Conservation (phyloP, 2,113 vertebrate genomes). For the Dicentrarchus labrax region DNA sequence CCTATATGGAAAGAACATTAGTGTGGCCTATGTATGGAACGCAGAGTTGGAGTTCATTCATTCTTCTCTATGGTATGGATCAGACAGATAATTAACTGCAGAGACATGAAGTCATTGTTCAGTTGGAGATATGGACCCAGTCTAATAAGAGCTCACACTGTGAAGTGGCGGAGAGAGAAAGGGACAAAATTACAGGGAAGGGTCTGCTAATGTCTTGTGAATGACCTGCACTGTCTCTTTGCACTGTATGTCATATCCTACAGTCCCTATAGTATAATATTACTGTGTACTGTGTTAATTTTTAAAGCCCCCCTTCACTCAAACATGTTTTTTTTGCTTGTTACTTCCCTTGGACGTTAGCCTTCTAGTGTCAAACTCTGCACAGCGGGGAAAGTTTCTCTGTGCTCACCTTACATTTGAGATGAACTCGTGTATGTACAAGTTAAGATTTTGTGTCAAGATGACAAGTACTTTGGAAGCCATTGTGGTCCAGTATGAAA, state of each 20-base stretch:
- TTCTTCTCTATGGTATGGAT: slow-evolving; percentile 75
- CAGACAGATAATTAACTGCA: slow-evolving; percentile 79
- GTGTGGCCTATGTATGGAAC: slow-evolving; percentile 65
- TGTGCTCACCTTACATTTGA: background rate
- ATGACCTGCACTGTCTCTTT: slow-evolving; percentile 25
- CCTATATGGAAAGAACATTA: slow-evolving; percentile 74
- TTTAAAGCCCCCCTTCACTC: background rate
- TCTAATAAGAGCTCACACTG: slow-evolving; percentile 54
- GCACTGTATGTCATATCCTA: background rate
- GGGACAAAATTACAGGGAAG: slow-evolving; percentile 34
- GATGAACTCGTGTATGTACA: background rate
- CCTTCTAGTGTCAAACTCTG: too few species aligned
- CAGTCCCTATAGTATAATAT: background rate
- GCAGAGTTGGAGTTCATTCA: slow-evolving; percentile 68
- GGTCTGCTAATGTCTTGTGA: slow-evolving; percentile 26
- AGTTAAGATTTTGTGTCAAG: background rate
- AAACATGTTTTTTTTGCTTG: background rate
- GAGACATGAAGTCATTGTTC: slow-evolving; percentile 77
- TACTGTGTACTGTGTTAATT: background rate
- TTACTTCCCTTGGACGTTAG: background rate
- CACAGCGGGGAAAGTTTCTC: background rate
- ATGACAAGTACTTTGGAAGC: background rate
- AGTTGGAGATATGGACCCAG: slow-evolving; percentile 61
- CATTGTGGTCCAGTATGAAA: background rate
- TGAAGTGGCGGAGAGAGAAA: slow-evolving; percentile 47